Evolutionary conservation across 2,113 vertebrate species (phyloP).

Genomic region (Corvus cornix): DNA sequence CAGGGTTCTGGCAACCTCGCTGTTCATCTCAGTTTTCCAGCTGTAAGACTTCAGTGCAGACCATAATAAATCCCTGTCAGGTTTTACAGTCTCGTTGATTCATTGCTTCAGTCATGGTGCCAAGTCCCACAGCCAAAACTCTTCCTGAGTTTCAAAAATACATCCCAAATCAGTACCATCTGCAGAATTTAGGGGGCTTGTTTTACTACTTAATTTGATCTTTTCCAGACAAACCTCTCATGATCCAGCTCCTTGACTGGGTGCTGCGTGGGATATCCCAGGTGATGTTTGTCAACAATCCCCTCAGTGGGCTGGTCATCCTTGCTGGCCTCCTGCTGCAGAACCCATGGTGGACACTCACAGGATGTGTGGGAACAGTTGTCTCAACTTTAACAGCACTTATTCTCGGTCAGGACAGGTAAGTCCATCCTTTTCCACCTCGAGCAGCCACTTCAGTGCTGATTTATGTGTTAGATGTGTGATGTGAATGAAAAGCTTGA

Average conservation of each 20-base stretch:
- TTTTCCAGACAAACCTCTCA: constrained; percentile 83
- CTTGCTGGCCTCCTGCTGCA: constrained; percentile 87
- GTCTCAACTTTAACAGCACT: constrained; percentile 89
- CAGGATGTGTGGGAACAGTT: constrained; percentile 85
- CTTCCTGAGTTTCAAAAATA: background rate
- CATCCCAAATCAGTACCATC: background rate
- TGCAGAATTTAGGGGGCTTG: background rate
- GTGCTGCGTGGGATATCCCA: constrained; percentile 90
- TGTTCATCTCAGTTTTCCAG: constrained; percentile 34
- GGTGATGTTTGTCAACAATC: constrained; percentile 97
- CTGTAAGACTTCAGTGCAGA: constrained; percentile 18
- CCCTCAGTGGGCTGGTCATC: constrained; percentile 88
- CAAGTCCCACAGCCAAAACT: constrained; percentile 6
- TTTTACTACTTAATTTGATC: background rate
- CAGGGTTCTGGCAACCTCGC: background rate
- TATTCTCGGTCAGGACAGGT: constrained; percentile 89
- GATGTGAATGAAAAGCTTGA: background rate
- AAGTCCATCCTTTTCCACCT: background rate
- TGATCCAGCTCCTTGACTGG: constrained; percentile 90
- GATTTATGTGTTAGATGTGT: background rate
- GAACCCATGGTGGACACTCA: constrained; percentile 93
- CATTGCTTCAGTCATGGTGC: background rate
- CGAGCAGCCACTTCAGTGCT: background rate
- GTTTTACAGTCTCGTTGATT: constrained; percentile 34
- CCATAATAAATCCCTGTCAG: constrained; percentile 37